Base-by-base conservation (phyloP, 1,140 invertebrate species). In the Prorops nasuta region DNA sequence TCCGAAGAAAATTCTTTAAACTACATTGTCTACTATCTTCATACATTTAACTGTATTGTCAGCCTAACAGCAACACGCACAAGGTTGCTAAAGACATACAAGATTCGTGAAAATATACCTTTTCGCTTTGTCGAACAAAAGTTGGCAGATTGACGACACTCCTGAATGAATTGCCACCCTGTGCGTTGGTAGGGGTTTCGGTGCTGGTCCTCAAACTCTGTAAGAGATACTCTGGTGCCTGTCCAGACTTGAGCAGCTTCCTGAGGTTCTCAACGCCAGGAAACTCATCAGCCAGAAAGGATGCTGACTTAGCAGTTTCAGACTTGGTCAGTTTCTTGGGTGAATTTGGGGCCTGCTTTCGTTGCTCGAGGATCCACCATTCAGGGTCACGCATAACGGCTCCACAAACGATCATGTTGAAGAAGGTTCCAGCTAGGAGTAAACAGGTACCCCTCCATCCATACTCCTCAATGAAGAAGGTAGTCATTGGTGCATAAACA, bases 351-450 rank as follows among this genome's bases (percentile, higher is more conserved):
- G 62, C 65, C 51, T 69, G 66, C 57, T 79, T 77, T 54, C 78
- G 76, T 56, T 86, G 83, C 56, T 89, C 84, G 43, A 81, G 63
- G 18, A 83, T 81, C 79, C 84, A 81, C 87, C 87, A 89, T 50
- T 88, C 89, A 0, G 92, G 86, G 71, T 94, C 91, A 42, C 89
- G 78, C 90, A 94, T 94, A 0, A 94, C 78, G 17, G 87, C 84
- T 0, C 92, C 94, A 64, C 91, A 96, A 2, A 94, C 89, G 68
- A 89, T 91, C 63, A 96, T 85, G 69, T 94, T 92, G 12, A 96
- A 79, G 54, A 94, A 87, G 4, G 90, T 85, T 24, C 91, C 92
- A 3, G 89, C 86, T 4, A 96, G 69, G 10, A 96, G 81, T 0
- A 94, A 72, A 18, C 89, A 85, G 2, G 91, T 88, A n/a, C 91